phyloP scores from a whole-genome alignment of 2,888 invertebrate genomes.

The Chrysomela aeneicollis region DNA sequence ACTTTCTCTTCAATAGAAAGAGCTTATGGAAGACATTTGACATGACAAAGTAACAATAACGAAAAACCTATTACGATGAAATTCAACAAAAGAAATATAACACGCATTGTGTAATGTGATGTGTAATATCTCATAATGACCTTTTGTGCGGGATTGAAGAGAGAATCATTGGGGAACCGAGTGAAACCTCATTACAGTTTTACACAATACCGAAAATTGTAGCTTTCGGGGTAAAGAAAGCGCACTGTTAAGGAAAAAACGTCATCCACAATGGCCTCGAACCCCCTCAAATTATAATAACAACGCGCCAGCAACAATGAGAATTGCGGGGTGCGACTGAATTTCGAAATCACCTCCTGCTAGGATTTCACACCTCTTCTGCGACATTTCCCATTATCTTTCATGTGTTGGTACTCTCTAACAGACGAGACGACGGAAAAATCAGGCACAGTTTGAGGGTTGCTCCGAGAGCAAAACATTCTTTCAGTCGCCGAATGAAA shows the following conservation, averaged over 20 bases:
- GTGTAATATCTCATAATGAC: neutral
- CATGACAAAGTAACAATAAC: too few species aligned
- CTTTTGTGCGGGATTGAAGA: neutral
- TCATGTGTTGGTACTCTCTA: constrained; percentile 24
- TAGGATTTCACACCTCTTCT: constrained; percentile 25
- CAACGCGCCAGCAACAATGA: neutral
- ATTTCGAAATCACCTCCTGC: constrained; percentile 10
- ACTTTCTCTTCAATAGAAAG: too few species aligned
- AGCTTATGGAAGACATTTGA: too few species aligned
- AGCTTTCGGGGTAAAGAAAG: neutral
- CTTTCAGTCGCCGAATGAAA: too few species aligned
- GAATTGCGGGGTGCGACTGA: neutral
- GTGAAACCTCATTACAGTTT: neutral
- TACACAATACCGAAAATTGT: neutral
- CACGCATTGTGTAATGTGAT: too few species aligned
- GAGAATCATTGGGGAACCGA: neutral
- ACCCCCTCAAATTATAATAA: neutral
- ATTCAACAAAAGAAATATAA: neutral
- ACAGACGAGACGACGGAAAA: neutral
- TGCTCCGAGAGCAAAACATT: too few species aligned
- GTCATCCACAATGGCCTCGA: neutral
- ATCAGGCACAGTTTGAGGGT: neutral
- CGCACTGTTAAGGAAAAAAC: neutral
- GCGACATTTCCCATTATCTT: constrained; percentile 27
- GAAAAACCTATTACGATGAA: too few species aligned